These are phyloP conservation scores for Salvelinus sp. DNA, from an alignment of 2,113 vertebrate species.

Conservation along the genomic window DNA sequence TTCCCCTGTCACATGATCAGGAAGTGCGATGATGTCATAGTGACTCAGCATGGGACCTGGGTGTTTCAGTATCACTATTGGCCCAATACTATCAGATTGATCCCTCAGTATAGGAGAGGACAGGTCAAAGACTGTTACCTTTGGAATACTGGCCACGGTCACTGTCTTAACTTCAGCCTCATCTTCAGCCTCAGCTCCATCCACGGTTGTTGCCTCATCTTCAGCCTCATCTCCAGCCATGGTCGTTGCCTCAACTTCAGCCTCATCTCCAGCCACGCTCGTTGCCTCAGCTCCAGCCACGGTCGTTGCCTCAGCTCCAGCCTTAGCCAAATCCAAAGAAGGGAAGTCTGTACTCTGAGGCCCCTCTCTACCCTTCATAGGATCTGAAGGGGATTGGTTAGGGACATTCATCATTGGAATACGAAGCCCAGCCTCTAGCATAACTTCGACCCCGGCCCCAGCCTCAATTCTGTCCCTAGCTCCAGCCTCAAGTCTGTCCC, in stretches of 20 bases:
- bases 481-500: background rate
- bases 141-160: background rate
- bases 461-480: too few relatives aligned
- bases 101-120: constrained; percentile 23
- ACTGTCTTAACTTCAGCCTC: too few relatives aligned
- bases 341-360: too few relatives aligned
- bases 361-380: background rate
- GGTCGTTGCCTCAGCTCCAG: too few relatives aligned
- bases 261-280: too few relatives aligned
- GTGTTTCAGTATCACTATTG: constrained; percentile 46
- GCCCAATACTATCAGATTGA: constrained; percentile 35
- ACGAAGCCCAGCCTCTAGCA: background rate
- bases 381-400: constrained; percentile 34
- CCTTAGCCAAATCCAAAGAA: too few relatives aligned
- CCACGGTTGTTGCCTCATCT: too few relatives aligned
- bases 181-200: too few relatives aligned
- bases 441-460: background rate
- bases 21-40: constrained; percentile 29
- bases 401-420: background rate
- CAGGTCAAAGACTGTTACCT: background rate
- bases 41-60: constrained; percentile 71
- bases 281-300: too few relatives aligned
- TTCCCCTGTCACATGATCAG: constrained; percentile 31
- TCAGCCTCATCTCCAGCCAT: too few relatives aligned
- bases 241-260: too few relatives aligned